Base-by-base conservation (phyloP, 2,888 invertebrate species). In the Meganola albula region DNA sequence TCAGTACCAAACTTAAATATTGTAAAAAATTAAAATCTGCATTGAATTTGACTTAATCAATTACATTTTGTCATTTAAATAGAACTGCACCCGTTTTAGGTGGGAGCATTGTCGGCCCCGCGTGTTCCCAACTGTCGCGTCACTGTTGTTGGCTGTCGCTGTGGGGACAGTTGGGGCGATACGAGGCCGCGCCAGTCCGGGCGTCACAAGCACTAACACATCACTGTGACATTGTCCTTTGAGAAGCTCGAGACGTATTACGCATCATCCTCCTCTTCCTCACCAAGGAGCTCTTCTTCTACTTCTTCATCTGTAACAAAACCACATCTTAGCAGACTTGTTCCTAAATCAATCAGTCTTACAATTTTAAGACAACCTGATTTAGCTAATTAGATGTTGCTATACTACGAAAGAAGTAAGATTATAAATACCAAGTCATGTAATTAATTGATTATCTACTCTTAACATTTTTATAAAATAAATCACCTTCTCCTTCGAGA, bases 151-250 rank as follows among this genome's bases (percentile, higher is more conserved):
- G 64, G 62, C 62, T 55, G 59, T 54, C 48, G 60, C 56, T 53
- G 53, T 52, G 41, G 44, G 52, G 58, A 56, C 77, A 76, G 82
- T 84, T 83, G 84, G 63, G 83, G 82, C 82, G 77, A 80, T 47
- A 74, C 78, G 78, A 59, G 79, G 82, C 78, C 83, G 75, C 69
- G 67, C 70, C 71, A 66, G 66, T 72, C 73, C 74, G 71, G 75
- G 70, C 83, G 80, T 82, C 84, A 83, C 86, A 64, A 70, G 69
- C 80, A 83, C 82, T 77, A 78, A 80, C 84, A 84, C 84, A 72
- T 80, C 85, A 86, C 86, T 83, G 86, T 85, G 85, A 86, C 85
- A 86, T 85, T 82, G 85, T 86, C 86, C 86, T 74, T 83, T 67
- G 48, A 59, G 73, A 76, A 72, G 72, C 75, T 67, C 75, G 60